Base-by-base conservation (phyloP, 2,888 invertebrate species). In the Tetheella fluctuosa region DNA sequence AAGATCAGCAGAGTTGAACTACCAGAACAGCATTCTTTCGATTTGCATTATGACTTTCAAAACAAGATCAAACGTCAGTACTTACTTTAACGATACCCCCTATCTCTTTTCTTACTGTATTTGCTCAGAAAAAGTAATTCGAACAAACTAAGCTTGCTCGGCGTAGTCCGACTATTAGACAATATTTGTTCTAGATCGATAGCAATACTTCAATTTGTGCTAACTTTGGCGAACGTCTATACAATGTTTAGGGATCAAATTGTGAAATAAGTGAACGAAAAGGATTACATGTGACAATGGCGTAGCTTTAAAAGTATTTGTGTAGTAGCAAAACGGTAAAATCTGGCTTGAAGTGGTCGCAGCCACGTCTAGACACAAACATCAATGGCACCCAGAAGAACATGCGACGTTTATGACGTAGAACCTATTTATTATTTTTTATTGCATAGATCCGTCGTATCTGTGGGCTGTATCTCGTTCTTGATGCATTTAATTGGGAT, bases 121-220 rank as follows among this genome's bases (percentile, higher is more conserved):
- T 76, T 75, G 65, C 71, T 64, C 37, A 70, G 67, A 73, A 74
- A 75, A 74, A 72, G 71, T 69, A 67, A 72, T 75, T 69, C 68
- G 70, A 78, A 74, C 73, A 67, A 74, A 74, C 69, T 68, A 60
- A 71, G 71, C 66, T 71, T 63, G 67, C 65, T 63, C 69, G 66
- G 59, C n/a, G 39, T 39, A 59, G 62, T 70, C 64, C 62, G 61
- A 73, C 72, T 74, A 73, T 74, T 69, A 71, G 69, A 71, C 69
- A 77, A 79, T 75, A 76, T 81, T 81, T 77, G 74, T 74, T 73
- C 69, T 65, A 68, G 68, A 77, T 73, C 68, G 68, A 76, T 74
- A 67, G 68, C 67, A 56, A 63, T 58, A 59, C 65, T 69, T 68
- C 57, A 64, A 64, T 57, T 67, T 67, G 57, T 64, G 39, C 57